Conservation (phyloP, 2,113 vertebrate genomes). For the Xiphophorus maculatus region DNA sequence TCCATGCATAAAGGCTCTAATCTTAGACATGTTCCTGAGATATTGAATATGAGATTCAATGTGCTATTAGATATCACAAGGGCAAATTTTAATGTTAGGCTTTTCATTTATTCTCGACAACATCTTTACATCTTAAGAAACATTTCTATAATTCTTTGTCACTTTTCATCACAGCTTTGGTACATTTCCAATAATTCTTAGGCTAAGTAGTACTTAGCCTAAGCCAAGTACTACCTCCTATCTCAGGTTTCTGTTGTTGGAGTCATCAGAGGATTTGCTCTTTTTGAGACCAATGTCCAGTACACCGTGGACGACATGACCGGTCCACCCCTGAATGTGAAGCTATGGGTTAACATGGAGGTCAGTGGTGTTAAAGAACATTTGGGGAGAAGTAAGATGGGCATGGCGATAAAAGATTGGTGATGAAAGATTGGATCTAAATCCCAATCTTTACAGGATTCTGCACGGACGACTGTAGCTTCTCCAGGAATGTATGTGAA, state of each 20-base stretch:
- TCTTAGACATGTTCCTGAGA: too few species aligned
- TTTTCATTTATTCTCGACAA: too few species aligned
- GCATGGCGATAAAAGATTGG: background rate
- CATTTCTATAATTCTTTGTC: too few species aligned
- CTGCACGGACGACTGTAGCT: constrained; percentile 54
- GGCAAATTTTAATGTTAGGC: too few species aligned
- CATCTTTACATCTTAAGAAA: too few species aligned
- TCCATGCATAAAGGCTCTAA: too few species aligned
- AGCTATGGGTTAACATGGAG: constrained; percentile 87
- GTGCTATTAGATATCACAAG: too few species aligned
- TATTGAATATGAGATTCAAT: too few species aligned
- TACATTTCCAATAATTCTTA: too few species aligned
- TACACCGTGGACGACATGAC: constrained; percentile 94
- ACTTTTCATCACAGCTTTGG: too few species aligned
- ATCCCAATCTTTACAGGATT: constrained; percentile 73
- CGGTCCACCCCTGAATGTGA: constrained; percentile 82
- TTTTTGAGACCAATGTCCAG: constrained; percentile 81
- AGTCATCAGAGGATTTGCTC: constrained; percentile 81
- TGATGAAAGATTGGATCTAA: background rate
- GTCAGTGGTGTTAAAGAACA: constrained; percentile 56
- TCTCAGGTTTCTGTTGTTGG: constrained; percentile 86
- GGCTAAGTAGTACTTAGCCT: background rate
- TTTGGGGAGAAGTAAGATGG: background rate
- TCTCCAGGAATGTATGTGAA: constrained; percentile 86
- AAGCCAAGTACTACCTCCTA: background rate